A percentile compares a stretch with the other conserved stretches of the same genome.
Conservation (phyloP, 2,797 vertebrate species). For the Eurystomus glaucurus region DNA sequence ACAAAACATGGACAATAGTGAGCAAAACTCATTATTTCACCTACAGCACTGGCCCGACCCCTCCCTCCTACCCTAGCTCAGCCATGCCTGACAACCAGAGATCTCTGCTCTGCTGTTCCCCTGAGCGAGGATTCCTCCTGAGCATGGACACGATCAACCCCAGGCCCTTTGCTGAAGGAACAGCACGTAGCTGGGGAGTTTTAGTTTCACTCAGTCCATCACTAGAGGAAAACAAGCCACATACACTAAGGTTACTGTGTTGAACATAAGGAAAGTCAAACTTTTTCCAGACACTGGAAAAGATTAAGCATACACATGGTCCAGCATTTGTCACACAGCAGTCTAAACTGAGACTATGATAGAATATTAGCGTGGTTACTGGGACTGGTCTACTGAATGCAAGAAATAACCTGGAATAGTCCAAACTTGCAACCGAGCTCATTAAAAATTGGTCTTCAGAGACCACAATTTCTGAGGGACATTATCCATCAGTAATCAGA, state of each 20-base stretch:
- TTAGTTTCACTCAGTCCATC: slow-evolving; percentile 4
- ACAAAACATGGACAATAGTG: background rate
- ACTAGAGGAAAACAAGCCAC: background rate
- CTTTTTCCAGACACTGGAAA: slow-evolving; percentile 27
- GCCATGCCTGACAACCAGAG: background rate
- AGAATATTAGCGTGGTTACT: background rate
- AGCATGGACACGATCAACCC: accelerated
- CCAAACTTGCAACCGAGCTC: background rate
- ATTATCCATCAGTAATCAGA: background rate
- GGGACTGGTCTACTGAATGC: background rate
- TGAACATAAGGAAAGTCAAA: background rate
- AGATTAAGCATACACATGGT: background rate
- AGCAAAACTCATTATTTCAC: background rate
- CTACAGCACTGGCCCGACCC: background rate
- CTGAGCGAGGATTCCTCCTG: no score
- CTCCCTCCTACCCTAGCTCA: background rate
- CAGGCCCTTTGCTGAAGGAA: background rate
- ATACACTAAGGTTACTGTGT: slow-evolving; percentile 10
- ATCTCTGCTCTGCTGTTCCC: background rate
- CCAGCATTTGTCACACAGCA: slow-evolving; percentile 23
- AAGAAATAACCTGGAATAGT: background rate
- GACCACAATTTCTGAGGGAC: background rate
- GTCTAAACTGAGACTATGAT: background rate
- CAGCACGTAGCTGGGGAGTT: background rate
- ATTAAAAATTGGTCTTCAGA: background rate